Evolutionary conservation across 2,113 vertebrate species (phyloP).

Genomic region (Larimichthys crocea): DNA sequence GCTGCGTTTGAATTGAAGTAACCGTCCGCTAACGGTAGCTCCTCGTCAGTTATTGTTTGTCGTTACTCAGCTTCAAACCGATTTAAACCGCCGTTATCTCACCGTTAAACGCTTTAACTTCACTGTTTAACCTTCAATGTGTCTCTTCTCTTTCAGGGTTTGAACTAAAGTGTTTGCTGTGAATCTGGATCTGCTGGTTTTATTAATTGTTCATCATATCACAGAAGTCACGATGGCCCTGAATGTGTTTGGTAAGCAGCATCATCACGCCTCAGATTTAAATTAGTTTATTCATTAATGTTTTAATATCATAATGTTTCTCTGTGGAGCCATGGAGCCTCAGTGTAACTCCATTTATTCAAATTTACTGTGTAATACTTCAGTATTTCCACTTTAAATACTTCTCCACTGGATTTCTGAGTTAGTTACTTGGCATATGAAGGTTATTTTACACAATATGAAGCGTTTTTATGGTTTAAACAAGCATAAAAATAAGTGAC

Average conservation of each 20-base stretch:
- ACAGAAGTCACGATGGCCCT: slow-evolving; percentile 74
- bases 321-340: not conserved
- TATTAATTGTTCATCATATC: slow-evolving; percentile 55
- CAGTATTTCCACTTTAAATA: not conserved
- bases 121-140: not conserved
- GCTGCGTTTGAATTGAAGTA: slow-evolving; percentile 15
- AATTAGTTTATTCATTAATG: too few species aligned
- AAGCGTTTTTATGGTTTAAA: not conserved
- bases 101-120: not conserved
- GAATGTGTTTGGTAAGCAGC: slow-evolving; percentile 81
- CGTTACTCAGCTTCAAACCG: slow-evolving; percentile 30
- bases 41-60: slow-evolving; percentile 41
- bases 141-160: slow-evolving; percentile 37
- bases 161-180: slow-evolving; percentile 18
- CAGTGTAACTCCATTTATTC: not conserved
- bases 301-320: not conserved
- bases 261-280: not conserved
- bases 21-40: slow-evolving; percentile 71
- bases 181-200: slow-evolving; percentile 39
- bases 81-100: rapidly evolving
- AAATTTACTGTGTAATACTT: not conserved
- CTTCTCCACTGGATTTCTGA: not conserved
- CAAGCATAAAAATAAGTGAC: too few species aligned
- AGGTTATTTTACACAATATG: not conserved
- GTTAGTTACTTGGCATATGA: not conserved